Percentiles rank a stretch among this genome's conserved stretches.
Conservation (phyloP, 2,113 vertebrate genomes). For the Trachemys scripta region DNA sequence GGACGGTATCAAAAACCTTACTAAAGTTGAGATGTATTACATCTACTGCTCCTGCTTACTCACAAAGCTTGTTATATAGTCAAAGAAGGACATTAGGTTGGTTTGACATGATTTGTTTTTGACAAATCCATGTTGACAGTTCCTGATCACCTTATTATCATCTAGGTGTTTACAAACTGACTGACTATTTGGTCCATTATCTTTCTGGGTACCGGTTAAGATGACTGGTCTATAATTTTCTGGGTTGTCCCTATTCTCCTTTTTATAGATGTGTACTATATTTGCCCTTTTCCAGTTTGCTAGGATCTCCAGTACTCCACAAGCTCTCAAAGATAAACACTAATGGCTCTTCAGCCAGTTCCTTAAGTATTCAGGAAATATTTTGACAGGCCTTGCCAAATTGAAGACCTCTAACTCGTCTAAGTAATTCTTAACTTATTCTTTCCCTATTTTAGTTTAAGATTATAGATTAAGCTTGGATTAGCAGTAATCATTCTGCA, state of each 20-base stretch:
- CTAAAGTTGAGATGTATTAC: not conserved
- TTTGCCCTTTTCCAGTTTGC: not conserved
- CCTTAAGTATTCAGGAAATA: not conserved
- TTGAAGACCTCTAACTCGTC: not conserved
- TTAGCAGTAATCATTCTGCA: not conserved
- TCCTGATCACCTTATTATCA: not conserved
- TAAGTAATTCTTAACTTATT: not conserved
- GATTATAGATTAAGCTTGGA: not conserved
- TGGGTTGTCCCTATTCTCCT: not conserved
- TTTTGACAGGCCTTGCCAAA: not conserved
- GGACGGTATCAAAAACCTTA: not conserved
- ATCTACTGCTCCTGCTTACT: not conserved
- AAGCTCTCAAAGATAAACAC: not conserved
- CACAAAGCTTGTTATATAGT: not conserved
- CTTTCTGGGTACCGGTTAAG: not conserved
- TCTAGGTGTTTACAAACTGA: not conserved
- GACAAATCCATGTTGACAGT: not conserved
- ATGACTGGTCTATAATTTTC: not conserved
- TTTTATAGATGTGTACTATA: not conserved
- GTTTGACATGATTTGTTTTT: not conserved
- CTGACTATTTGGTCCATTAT: not conserved
- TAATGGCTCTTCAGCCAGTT: not conserved
- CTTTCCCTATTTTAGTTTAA: not conserved
- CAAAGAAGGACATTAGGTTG: not conserved
- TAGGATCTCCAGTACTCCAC: not conserved